Evolutionary conservation across 2,888 invertebrate species (phyloP).

Genomic region (Heliconius hortense): DNA sequence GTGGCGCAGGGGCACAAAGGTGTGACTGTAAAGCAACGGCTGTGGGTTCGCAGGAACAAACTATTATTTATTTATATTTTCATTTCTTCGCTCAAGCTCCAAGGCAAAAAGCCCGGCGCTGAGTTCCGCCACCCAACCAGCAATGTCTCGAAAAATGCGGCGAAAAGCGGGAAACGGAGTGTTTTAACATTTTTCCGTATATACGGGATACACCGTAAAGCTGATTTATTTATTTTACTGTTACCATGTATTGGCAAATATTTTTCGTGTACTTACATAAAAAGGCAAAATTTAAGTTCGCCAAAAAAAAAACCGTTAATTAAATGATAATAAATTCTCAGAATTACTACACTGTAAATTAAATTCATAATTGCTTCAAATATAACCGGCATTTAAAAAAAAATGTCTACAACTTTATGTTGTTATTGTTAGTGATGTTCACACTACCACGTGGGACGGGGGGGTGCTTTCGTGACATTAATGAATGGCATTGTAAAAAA

Average conservation of each 20-base stretch:
- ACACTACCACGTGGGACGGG: conserved; percentile 36
- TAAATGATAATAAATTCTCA: neutral
- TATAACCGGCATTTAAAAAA: neutral
- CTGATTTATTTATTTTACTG: conserved; percentile 35
- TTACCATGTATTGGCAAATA: neutral
- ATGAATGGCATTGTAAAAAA: conserved; percentile 54
- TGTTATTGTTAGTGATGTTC: conserved; percentile 22
- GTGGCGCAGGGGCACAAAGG: no score
- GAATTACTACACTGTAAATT: neutral
- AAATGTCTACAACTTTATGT: neutral
- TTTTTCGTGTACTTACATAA: neutral
- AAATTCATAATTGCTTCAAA: neutral
- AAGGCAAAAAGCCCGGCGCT: no score
- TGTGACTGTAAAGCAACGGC: no score
- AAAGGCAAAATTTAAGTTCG: neutral
- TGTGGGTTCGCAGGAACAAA: no score
- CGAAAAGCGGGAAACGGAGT: no score
- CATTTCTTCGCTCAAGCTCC: no score
- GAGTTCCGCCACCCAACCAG: no score
- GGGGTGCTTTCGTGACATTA: conserved; percentile 46
- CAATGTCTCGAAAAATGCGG: no score
- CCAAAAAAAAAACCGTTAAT: neutral
- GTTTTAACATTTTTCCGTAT: no score
- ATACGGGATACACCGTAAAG: no score
- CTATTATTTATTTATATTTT: no score